Evolutionary conservation across 30 jellyfish, hydroid and myxozoan genomes (phyloP), one percentile per base, ranked within the genome.

Genomic region (Mastigias papua): DNA sequence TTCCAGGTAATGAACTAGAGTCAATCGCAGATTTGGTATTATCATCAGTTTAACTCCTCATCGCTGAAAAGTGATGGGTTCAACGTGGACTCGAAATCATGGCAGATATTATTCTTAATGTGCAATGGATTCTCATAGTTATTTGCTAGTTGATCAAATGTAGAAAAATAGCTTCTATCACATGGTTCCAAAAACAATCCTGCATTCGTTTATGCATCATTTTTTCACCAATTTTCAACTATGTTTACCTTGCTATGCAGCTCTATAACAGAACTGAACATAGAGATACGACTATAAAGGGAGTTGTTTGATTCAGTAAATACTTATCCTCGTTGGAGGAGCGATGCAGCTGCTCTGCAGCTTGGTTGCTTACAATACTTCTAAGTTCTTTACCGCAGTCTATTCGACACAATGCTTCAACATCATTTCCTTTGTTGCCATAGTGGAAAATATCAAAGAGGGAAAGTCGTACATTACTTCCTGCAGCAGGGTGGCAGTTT

Each of bases 251-350:
- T 50, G 51, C 29, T 76, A 27, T 34, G 73, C 76, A 80, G 73
- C 34, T 80, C 82, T 34, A 80, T 80, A 20, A 10, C 35, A 23
- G 82, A 80, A 19, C 75, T 33, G 42, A 82, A 67, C 34, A 66
- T 42, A 21, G 67, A 82, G 19, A 66, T 67, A 46, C 67, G 84
- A 23, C 25, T n/a, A n/a, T 82, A 34, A 23, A 37, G 6, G 84
- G 92, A n/a, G 26, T 67, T 84, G 67, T 82, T 69, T 67, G 26
- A 29, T 82, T 82, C 78, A 82, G 5, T 65, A 48, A 82, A 51
- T 82, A 62, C 30, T 29, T 82, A 29, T 65, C 28, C 22, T 20
- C 20, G 23, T 82, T 48, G 48, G 15, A 82, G 8, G 76, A 25
- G 34, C 64, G 75, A 67, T 82, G 92, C 6, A 67, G 17, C n/a